Conservation (phyloP, 1,140 invertebrate species). For the Coelopa frigida region DNA sequence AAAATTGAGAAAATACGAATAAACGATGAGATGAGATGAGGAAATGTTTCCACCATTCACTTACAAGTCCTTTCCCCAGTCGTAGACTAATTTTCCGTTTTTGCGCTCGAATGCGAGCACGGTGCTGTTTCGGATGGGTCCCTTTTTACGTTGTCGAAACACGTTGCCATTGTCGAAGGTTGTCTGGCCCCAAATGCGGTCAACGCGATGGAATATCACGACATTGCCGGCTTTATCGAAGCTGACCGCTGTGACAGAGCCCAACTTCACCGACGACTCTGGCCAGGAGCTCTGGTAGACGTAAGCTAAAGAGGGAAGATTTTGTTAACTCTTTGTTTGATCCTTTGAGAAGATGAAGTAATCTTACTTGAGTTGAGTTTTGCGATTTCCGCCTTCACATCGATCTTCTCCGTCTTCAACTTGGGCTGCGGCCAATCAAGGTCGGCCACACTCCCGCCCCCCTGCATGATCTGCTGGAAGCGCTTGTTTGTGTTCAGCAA, state of each 20-base stretch:
- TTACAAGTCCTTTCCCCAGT: slow-evolving; percentile 76
- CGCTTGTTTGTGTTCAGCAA: slow-evolving; percentile 15
- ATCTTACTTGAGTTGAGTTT: slow-evolving; percentile 38
- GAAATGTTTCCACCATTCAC: too few relatives aligned
- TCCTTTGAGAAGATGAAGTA: too few relatives aligned
- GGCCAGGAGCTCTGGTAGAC: slow-evolving; percentile 49
- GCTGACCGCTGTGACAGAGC: slow-evolving; percentile 74
- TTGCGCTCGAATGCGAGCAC: slow-evolving; percentile 65
- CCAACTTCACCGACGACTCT: slow-evolving; percentile 49
- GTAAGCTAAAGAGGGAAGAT: slow-evolving; percentile 21
- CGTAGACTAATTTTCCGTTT: slow-evolving; percentile 61
- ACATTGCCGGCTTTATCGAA: slow-evolving; percentile 66
- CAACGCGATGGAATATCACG: slow-evolving; percentile 76
- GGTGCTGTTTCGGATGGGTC: slow-evolving; percentile 66
- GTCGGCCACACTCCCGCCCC: slow-evolving; percentile 18
- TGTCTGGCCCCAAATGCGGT: slow-evolving; percentile 59
- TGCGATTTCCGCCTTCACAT: slow-evolving; percentile 33
- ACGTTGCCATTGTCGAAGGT: slow-evolving; percentile 59
- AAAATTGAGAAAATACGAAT: slow-evolving; percentile 28
- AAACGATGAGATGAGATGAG: too few relatives aligned
- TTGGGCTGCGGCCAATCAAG: slow-evolving; percentile 29
- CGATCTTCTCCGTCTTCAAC: slow-evolving; percentile 14
- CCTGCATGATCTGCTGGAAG: slow-evolving; percentile 38
- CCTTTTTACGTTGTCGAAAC: slow-evolving; percentile 52
- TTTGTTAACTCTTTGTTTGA: neutral